Base-by-base conservation (phyloP, 1,140 invertebrate species). In the Aphis craccivora region DNA sequence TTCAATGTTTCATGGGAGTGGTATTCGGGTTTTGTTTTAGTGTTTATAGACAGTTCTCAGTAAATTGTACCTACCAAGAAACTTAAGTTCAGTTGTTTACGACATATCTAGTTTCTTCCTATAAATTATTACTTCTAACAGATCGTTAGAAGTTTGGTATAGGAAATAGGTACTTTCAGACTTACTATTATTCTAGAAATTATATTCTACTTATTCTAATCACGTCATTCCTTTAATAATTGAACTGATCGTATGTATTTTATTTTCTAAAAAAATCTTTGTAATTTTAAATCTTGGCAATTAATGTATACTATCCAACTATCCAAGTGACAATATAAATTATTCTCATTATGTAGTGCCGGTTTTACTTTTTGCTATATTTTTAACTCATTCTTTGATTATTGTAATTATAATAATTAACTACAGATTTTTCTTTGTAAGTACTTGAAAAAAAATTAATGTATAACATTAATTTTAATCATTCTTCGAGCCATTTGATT, bases 121-220 rank as follows among this genome's bases (percentile, higher is more conserved):
- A 76, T 90, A 60, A 90, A 90, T 90, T 90, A 90, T 90, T 67
- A 45, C 40, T 67, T 18, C 35, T 18, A n/a, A 25, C 18, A 90
- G 43, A 40, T 43, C 37, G 89, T 90, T n/a, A 76, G 60, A n/a
- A n/a, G 5, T 76, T 14, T 67, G 25, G 40, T 43, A 90, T 30
- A 90, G 11, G 35, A n/a, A 55, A 37, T 89, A n/a, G 48, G 87
- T 11, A 90, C n/a, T 43, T 2, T 25, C 43, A 87, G 9, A 53
- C 35, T 35, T 76, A n/a, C 18, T n/a, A 76, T 76, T 76, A 76
- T 76, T 76, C n/a, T n/a, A 76, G 60, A n/a, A n/a, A 76, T 76
- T 76, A 76, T 76, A 76, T 76, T 76, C n/a, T 76, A n/a, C 30
- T 76, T 76, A 76, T n/a, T 76, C 30, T 76, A 76, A 76, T 76